Percentiles rank a stretch among this genome's conserved stretches.
phyloP scores from a whole-genome alignment of 2,797 vertebrate genomes.

The Malacoraja senta region DNA sequence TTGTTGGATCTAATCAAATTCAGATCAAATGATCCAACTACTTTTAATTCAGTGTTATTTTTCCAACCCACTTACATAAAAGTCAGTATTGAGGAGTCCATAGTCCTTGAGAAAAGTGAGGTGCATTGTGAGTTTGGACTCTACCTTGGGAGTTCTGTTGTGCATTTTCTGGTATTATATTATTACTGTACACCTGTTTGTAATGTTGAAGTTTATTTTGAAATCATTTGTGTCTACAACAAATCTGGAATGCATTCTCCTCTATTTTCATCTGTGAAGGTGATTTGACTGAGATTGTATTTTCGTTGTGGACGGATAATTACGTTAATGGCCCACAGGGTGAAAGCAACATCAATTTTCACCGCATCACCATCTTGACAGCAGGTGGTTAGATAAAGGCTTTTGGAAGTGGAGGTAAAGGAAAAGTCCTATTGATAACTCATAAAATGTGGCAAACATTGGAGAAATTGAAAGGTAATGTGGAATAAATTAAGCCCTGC shows the following conservation, averaged over 20 bases:
- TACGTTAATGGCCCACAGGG: neutral
- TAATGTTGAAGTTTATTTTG: neutral
- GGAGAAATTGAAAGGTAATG: neutral
- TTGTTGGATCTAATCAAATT: neutral
- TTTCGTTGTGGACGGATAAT: neutral
- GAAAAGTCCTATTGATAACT: neutral
- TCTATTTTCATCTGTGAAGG: slow-evolving; percentile 5
- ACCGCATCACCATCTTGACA: neutral
- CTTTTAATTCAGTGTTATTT: neutral
- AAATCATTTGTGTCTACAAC: neutral
- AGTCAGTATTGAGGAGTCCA: neutral
- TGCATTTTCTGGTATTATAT: slow-evolving; percentile 1
- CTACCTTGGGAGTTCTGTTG: neutral
- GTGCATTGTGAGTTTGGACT: neutral
- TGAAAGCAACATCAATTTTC: neutral
- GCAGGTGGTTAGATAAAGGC: neutral
- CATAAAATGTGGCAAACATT: neutral
- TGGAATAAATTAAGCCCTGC: neutral
- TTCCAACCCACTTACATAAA: neutral
- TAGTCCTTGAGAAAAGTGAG: neutral
- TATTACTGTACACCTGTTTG: slow-evolving; percentile 22
- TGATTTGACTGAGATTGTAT: neutral
- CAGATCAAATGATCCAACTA: neutral
- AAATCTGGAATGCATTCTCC: neutral
- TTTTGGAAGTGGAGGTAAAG: no score